A percentile compares a stretch with the other conserved stretches of the same genome.
phyloP scores from a whole-genome alignment of 2,888 invertebrate genomes.

The Mythimna ferrago region DNA sequence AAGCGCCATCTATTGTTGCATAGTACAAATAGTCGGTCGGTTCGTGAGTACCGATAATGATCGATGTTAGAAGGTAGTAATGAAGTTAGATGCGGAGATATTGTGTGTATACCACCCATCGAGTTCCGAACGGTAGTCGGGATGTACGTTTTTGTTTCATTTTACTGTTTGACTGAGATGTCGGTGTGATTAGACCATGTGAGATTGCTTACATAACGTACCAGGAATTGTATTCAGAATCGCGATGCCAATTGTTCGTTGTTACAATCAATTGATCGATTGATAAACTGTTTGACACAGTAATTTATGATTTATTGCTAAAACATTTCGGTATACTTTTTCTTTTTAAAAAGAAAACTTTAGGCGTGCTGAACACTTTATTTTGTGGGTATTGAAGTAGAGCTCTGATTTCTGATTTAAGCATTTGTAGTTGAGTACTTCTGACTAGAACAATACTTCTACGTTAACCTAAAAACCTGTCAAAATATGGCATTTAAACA shows the following conservation, averaged over 20 bases:
- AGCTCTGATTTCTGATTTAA: no score
- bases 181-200: slow-evolving; percentile 73
- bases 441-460: no score
- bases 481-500: no score
- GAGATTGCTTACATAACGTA: slow-evolving; percentile 53
- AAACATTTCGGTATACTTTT: slow-evolving; percentile 26
- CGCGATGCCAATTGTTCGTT: slow-evolving; percentile 54
- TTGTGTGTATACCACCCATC: slow-evolving; percentile 82
- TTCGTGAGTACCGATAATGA: slow-evolving; percentile 87
- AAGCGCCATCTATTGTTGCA: slow-evolving; percentile 90
- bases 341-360: not conserved
- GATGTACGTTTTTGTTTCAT: slow-evolving; percentile 73
- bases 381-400: no score
- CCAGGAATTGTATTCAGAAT: slow-evolving; percentile 48
- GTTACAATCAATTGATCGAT: slow-evolving; percentile 47
- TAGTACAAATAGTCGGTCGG: slow-evolving; percentile 86
- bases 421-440: not conserved
- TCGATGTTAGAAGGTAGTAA: slow-evolving; percentile 83
- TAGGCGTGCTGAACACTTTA: no score
- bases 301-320: slow-evolving; percentile 54
- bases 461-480: no score
- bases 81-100: slow-evolving; percentile 85
- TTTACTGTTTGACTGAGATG: slow-evolving; percentile 78
- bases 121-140: slow-evolving; percentile 85
- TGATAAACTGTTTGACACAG: slow-evolving; percentile 41